A percentile compares a stretch with the other conserved stretches of the same genome.
These are phyloP conservation scores for Pituophis catenifer DNA, from an alignment of 2,113 vertebrate species.

Conservation along the genomic window DNA sequence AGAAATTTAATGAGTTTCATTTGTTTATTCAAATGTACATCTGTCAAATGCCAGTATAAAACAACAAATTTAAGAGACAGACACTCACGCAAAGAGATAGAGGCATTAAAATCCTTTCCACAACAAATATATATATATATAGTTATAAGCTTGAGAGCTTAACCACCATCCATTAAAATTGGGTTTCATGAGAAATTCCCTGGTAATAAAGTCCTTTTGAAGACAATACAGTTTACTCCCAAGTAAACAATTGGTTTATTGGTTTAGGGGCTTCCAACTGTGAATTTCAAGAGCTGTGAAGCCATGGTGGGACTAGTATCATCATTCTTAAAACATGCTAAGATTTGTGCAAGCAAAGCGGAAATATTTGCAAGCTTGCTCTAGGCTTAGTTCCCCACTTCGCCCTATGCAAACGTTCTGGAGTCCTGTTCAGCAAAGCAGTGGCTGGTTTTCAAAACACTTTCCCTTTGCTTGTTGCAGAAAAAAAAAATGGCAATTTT, in stretches of 20 bases:
- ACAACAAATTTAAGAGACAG: not conserved
- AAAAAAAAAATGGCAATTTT: not conserved
- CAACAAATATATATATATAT: not conserved
- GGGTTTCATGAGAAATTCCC: not conserved
- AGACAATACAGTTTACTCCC: not conserved
- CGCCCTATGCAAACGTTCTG: not conserved
- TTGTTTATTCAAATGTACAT: constrained; percentile 13
- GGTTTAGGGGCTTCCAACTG: not conserved
- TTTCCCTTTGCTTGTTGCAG: not conserved
- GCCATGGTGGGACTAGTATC: not conserved
- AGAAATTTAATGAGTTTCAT: constrained; percentile 17
- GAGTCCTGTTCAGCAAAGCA: not conserved
- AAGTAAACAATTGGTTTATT: not conserved
- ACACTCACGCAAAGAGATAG: not conserved
- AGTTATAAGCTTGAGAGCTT: not conserved
- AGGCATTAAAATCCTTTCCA: not conserved
- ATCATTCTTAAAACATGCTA: not conserved
- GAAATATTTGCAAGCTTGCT: not conserved
- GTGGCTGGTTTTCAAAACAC: not conserved
- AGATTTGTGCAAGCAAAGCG: not conserved
- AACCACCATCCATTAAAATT: not conserved
- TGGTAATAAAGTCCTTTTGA: not conserved
- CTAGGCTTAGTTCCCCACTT: not conserved
- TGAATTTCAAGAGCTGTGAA: not conserved
- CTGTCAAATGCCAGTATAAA: constrained; percentile 1